A percentile compares a stretch with the other conserved stretches of the same genome.
These are phyloP conservation scores for Pristionchus maxplancki DNA, from an alignment of 2,888 invertebrate genomes.

Conservation along the genomic window DNA sequence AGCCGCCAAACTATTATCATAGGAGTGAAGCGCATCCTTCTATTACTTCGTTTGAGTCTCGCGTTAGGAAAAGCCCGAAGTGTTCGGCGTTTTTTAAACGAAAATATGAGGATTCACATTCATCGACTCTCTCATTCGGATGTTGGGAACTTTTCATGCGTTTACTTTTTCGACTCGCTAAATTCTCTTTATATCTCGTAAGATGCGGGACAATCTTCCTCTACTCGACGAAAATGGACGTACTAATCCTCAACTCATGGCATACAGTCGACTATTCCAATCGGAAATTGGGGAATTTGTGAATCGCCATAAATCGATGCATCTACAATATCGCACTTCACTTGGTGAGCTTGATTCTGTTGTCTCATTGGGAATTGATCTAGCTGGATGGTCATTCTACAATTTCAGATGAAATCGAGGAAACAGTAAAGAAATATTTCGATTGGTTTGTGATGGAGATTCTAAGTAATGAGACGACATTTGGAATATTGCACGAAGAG, in stretches of 20 bases:
- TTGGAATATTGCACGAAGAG: background rate
- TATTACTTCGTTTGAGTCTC: too few relatives aligned
- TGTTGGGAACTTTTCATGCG: too few relatives aligned
- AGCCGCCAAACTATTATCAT: too few relatives aligned
- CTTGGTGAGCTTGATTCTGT: background rate
- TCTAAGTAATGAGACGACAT: background rate
- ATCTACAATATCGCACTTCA: background rate
- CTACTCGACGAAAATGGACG: background rate
- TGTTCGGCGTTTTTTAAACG: too few relatives aligned
- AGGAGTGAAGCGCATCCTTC: too few relatives aligned
- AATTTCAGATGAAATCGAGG: background rate
- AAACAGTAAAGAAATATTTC: background rate
- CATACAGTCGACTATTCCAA: background rate
- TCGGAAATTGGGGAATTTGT: constrained; percentile 1
- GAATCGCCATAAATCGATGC: background rate
- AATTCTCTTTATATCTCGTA: too few relatives aligned
- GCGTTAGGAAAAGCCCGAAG: too few relatives aligned
- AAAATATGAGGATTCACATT: too few relatives aligned
- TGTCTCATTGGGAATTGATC: background rate
- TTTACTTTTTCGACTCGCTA: too few relatives aligned
- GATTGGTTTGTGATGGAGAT: constrained; percentile 8
- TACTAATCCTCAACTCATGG: constrained; percentile 26
- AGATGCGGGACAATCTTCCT: background rate
- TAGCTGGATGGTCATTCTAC: background rate
- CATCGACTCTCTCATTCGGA: too few relatives aligned